Base-by-base conservation (phyloP, 2,797 vertebrate species). In the Vultur gryphus region DNA sequence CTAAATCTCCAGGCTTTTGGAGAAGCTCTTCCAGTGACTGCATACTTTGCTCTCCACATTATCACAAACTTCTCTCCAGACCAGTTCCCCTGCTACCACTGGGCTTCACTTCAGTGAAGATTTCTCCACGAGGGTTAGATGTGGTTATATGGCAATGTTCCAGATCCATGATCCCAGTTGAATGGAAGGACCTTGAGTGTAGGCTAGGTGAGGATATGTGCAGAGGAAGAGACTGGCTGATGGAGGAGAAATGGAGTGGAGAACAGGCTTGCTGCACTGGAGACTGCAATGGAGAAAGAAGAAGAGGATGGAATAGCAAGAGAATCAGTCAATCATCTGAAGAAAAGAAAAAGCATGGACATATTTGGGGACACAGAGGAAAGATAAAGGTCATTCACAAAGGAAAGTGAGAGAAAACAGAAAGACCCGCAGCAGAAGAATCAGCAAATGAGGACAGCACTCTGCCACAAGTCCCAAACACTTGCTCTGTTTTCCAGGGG, bases 1-100 rank as follows among this genome's bases (percentile, higher is more conserved):
- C 94, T 81, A 84, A 86, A 91, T 90, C 26, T 95, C 61, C 72
- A 80, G 72, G 19, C 41, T 96, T 97, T 97, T 65, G 61, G 51
- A 91, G 29, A 90, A 90, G 28, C 71, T 81, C 26, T 83, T 93
- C 43, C 57, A 39, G 65, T 92, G 81, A 65, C 70, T 87, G 49
- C 39, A 28, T 35, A 26, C 24, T 59, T 87, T 69, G 25, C 16
- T 81, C 7, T 71, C 55, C 15, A 37, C 28, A 6, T 78, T 54
- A 48, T 25, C 70, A 55, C 16, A 58, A 44, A 52, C 17, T 54
- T 71, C 16, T 58, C 62, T 87, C 49, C 37, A 77, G 31, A 48
- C 3, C 15, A 64, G 29, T 65, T 81, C 25, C 16, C 11, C 35
- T 54, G 29, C 13, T 70, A 35, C 33, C 4, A n/a, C 10, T 25